Conservation (phyloP, 2,797 vertebrate genomes). For the Myiotriccus ornatus region DNA sequence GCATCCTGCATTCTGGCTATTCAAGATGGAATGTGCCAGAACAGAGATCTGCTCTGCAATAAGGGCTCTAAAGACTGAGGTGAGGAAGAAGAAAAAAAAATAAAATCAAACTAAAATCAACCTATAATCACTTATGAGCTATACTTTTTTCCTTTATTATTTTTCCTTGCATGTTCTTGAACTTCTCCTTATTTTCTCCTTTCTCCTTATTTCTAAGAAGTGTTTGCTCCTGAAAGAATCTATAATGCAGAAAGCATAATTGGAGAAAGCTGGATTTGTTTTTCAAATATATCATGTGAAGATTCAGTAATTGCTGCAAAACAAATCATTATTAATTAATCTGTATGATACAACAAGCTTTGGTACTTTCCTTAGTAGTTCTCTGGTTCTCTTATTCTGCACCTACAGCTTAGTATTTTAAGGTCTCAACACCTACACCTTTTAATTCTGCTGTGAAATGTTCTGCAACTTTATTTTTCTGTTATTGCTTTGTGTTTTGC, state of each 20-base stretch:
- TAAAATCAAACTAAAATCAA: not conserved
- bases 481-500: constrained; percentile 57
- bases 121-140: not conserved
- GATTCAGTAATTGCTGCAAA: not conserved
- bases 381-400: constrained; percentile 30
- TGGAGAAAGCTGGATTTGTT: constrained; percentile 2
- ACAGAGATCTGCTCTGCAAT: not conserved
- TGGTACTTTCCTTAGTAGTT: not conserved
- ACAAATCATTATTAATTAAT: constrained; percentile 31
- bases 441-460: constrained; percentile 65
- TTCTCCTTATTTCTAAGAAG: not conserved
- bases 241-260: not conserved
- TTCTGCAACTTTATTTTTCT: constrained; percentile 65
- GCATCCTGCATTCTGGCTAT: not conserved
- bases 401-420: constrained; percentile 63
- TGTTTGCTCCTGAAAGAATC: not conserved
- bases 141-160: not conserved
- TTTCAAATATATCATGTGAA: not conserved
- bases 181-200: not conserved
- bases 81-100: not conserved
- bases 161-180: not conserved
- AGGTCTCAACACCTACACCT: constrained; percentile 64
- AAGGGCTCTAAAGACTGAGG: not conserved
- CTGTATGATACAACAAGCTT: not conserved
- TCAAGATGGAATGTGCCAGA: not conserved